Conservation (phyloP, 2,797 vertebrate genomes). For the Oreochromis mossambicus region DNA sequence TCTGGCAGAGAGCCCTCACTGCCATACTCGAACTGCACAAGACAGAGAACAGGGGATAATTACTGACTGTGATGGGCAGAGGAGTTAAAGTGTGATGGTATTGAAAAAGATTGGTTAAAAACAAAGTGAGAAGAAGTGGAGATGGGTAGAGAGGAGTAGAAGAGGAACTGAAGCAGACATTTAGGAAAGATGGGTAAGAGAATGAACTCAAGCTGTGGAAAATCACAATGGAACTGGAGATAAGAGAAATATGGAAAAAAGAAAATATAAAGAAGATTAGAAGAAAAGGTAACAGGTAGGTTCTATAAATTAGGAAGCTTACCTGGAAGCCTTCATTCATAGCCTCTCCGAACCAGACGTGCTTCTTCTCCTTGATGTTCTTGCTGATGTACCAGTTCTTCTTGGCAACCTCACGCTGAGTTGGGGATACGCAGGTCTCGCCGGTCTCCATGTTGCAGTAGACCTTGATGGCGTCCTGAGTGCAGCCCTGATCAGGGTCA, state of each 20-base stretch:
- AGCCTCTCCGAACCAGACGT: constrained; percentile 94
- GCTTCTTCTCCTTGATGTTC: constrained; percentile 94
- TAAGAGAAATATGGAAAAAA: not conserved
- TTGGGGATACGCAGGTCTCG: constrained; percentile 87
- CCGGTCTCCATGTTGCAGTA: constrained; percentile 98
- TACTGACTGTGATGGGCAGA: not conserved
- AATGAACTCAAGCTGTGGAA: not conserved
- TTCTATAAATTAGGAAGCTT: not conserved
- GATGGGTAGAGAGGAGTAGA: not conserved
- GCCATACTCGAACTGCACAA: constrained; percentile 89
- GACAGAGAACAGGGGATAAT: not conserved
- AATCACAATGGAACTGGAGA: not conserved
- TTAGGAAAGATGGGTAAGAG: not conserved
- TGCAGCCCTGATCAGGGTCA: constrained; percentile 98
- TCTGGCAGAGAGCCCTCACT: constrained; percentile 85
- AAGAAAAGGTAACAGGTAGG: not conserved
- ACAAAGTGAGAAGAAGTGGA: not conserved
- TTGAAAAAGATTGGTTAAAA: not conserved
- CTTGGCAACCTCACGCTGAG: constrained; percentile 77
- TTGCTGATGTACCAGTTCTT: constrained; percentile 97
- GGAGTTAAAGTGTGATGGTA: not conserved
- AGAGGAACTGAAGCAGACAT: not conserved
- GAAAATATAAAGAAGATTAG: not conserved
- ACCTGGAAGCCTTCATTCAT: constrained; percentile 96
- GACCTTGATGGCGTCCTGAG: constrained; percentile 95